phyloP scores from a whole-genome alignment of 2,888 invertebrate species.

The Hedychridium roseum region DNA sequence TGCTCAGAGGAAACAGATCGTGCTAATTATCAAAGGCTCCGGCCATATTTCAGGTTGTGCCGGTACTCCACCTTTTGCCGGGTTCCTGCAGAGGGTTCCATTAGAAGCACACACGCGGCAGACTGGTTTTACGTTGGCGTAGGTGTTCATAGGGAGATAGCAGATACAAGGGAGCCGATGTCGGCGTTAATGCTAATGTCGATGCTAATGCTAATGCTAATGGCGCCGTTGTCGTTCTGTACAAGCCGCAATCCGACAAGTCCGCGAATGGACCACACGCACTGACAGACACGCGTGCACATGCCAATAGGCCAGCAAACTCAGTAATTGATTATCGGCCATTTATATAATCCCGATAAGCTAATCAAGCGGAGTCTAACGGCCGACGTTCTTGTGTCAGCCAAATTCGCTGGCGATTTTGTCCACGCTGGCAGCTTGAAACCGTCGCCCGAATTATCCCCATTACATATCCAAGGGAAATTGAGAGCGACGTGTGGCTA shows the following conservation, averaged over 20 bases:
- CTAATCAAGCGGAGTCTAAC: slow-evolving; percentile 35
- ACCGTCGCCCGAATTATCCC: too few relatives aligned
- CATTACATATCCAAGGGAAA: too few relatives aligned
- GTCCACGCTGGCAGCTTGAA: too few relatives aligned
- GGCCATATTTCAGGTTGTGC: too few relatives aligned
- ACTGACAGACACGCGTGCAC: slow-evolving; percentile 37
- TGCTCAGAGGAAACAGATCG: too few relatives aligned
- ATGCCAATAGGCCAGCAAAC: neutral
- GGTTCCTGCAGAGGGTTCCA: too few relatives aligned
- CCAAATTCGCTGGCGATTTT: slow-evolving; percentile 27
- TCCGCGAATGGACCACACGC: slow-evolving; percentile 33
- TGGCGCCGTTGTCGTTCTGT: slow-evolving; percentile 36
- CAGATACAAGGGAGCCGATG: too few relatives aligned
- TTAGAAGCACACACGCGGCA: too few relatives aligned
- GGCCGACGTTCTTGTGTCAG: slow-evolving; percentile 34
- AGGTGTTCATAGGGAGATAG: slow-evolving; percentile 18
- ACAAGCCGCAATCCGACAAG: slow-evolving; percentile 34
- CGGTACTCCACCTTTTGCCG: too few relatives aligned
- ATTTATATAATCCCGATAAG: slow-evolving; percentile 49
- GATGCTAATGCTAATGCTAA: slow-evolving; percentile 51
- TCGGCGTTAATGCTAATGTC: slow-evolving; percentile 44
- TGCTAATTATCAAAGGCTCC: too few relatives aligned
- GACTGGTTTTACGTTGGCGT: slow-evolving; percentile 27
- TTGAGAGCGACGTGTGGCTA: too few relatives aligned
- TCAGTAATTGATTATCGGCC: slow-evolving; percentile 49